phyloP scores from a whole-genome alignment of 1,140 invertebrate species.

The Thaumetopoea pityocampa region DNA sequence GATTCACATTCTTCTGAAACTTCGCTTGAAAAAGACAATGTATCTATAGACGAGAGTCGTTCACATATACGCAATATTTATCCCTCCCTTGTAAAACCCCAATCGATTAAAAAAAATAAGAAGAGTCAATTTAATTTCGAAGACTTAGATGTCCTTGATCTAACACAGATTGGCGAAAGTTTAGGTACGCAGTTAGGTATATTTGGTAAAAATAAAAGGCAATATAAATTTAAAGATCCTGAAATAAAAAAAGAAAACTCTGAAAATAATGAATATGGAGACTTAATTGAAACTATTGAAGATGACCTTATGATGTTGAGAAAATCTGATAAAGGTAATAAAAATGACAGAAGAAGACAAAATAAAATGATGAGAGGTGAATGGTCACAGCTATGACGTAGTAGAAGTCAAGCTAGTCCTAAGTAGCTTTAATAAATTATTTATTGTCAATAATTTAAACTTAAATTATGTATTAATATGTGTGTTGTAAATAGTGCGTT shows the following conservation, averaged over 20 bases:
- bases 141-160: slow-evolving; percentile 63
- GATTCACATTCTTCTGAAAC: slow-evolving; percentile 54
- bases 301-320: slow-evolving; percentile 40
- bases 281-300: slow-evolving; percentile 43
- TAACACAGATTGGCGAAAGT: slow-evolving; percentile 62
- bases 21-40: slow-evolving; percentile 26
- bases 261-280: slow-evolving; percentile 46
- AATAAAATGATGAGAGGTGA: slow-evolving; percentile 73
- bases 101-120: slow-evolving; percentile 53
- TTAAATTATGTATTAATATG: slow-evolving; percentile 42
- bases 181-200: slow-evolving; percentile 63
- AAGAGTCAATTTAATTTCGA: slow-evolving; percentile 43
- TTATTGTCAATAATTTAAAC: slow-evolving; percentile 48
- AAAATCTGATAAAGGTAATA: slow-evolving; percentile 39
- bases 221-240: slow-evolving; percentile 38
- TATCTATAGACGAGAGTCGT: slow-evolving; percentile 39
- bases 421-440: slow-evolving; percentile 48
- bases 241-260: slow-evolving; percentile 35
- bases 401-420: slow-evolving; percentile 31
- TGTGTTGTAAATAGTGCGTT: slow-evolving; percentile 53
- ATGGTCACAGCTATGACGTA: slow-evolving; percentile 46
- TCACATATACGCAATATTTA: slow-evolving; percentile 23
- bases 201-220: slow-evolving; percentile 55
- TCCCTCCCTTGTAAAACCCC: slow-evolving; percentile 22
- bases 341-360: slow-evolving; percentile 60